Evolutionary conservation across 2,888 invertebrate genomes (phyloP).

Genomic region (Drosophila rellima): DNA sequence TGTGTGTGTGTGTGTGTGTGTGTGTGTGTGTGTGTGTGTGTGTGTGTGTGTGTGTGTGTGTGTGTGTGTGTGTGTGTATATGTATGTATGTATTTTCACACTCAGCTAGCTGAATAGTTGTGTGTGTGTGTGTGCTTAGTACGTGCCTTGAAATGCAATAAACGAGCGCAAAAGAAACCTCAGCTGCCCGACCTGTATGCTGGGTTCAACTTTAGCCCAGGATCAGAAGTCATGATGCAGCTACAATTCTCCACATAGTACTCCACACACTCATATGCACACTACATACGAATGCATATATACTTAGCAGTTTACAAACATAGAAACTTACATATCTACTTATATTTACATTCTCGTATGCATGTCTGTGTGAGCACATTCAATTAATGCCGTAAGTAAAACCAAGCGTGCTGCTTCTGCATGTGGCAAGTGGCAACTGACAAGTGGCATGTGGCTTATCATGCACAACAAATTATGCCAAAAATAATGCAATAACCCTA

Average conservation of each 20-base stretch:
- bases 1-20: slow-evolving; percentile 33
- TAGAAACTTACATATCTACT: not conserved
- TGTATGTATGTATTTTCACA: slow-evolving; percentile 34
- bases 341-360: slow-evolving; percentile 7
- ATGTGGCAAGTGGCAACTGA: slow-evolving; percentile 21
- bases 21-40: slow-evolving; percentile 32
- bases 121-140: slow-evolving; percentile 38
- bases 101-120: slow-evolving; percentile 11
- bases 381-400: slow-evolving; percentile 35
- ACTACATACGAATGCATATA: not conserved
- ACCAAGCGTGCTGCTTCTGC: slow-evolving; percentile 12
- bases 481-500: slow-evolving; percentile 16
- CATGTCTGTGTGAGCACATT: slow-evolving; percentile 16
- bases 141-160: slow-evolving; percentile 74
- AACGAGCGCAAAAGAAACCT: slow-evolving; percentile 54
- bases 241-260: slow-evolving; percentile 15
- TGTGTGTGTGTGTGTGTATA: slow-evolving; percentile 10
- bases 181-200: slow-evolving; percentile 53
- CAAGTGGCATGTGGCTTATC: slow-evolving; percentile 23
- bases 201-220: slow-evolving; percentile 18
- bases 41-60: slow-evolving; percentile 8
- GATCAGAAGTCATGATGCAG: slow-evolving; percentile 52
- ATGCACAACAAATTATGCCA: slow-evolving; percentile 28
- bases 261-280: slow-evolving; percentile 1
- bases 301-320: slow-evolving; percentile 2